Evolutionary conservation across 2,113 vertebrate species (phyloP).

Genomic region (Bombycilla garrulus): DNA sequence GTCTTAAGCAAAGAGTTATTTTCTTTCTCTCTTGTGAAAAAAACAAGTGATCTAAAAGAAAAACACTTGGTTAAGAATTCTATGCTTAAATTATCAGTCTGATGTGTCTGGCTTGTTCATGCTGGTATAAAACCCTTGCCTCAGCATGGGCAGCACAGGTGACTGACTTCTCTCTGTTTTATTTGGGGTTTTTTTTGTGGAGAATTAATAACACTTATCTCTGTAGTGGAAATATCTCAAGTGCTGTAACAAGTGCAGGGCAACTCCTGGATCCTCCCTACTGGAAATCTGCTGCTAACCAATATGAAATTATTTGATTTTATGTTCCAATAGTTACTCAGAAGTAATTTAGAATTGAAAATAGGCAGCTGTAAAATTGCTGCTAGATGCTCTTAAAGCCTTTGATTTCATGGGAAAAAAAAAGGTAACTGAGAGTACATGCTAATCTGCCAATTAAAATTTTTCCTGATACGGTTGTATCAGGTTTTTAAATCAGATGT

Average conservation of each 20-base stretch:
- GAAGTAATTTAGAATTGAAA: not conserved
- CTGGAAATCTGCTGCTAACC: not conserved
- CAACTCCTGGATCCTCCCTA: not conserved
- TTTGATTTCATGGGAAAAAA: not conserved
- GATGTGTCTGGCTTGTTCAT: not conserved
- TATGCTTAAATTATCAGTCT: not conserved
- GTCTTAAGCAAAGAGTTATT: not conserved
- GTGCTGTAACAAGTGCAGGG: not conserved
- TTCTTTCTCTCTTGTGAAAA: not conserved
- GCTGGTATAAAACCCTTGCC: not conserved
- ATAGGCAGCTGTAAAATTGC: not conserved
- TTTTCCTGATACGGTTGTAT: not conserved
- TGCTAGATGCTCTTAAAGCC: not conserved
- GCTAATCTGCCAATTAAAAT: not conserved
- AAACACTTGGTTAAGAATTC: not conserved
- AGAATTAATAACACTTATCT: not conserved
- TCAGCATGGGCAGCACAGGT: not conserved
- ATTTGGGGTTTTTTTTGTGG: not conserved
- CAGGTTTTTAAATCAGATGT: not conserved
- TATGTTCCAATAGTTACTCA: not conserved
- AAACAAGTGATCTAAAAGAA: not conserved
- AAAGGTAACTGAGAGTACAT: not conserved
- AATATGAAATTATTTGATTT: not conserved
- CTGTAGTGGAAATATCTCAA: not conserved
- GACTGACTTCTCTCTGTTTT: fast-evolving